These are phyloP conservation scores for Halesus radiatus DNA, from an alignment of 1,140 invertebrate genomes.

Conservation along the genomic window DNA sequence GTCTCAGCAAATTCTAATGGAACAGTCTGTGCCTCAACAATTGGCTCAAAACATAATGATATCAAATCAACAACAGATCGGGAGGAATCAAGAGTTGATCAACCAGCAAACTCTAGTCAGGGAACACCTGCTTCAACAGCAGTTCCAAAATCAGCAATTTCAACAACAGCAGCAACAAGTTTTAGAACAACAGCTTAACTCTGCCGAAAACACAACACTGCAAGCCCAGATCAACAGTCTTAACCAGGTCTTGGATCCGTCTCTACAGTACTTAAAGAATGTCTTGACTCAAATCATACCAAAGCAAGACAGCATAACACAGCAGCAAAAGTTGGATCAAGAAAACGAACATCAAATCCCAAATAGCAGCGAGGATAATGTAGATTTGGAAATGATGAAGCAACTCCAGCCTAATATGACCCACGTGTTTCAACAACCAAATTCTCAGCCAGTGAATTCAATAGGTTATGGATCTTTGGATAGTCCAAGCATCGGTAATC, in stretches of 20 bases:
- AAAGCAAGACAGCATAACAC: constrained; percentile 57
- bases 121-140: constrained; percentile 51
- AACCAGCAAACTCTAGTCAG: constrained; percentile 62
- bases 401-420: constrained; percentile 53
- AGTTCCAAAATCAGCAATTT: constrained; percentile 56
- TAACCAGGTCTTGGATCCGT: constrained; percentile 66
- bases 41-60: constrained; percentile 66
- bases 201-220: constrained; percentile 49
- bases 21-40: constrained; percentile 71
- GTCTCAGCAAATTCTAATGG: constrained; percentile 69
- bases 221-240: constrained; percentile 65
- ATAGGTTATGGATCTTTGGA: constrained; percentile 54
- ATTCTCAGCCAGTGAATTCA: constrained; percentile 42
- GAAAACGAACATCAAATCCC: constrained; percentile 54
- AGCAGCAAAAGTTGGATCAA: not conserved
- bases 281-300: constrained; percentile 67
- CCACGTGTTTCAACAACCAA: constrained; percentile 58
- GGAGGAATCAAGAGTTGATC: constrained; percentile 59
- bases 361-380: constrained; percentile 60
- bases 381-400: constrained; percentile 53
- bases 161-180: constrained; percentile 61
- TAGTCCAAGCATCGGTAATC: constrained; percentile 56
- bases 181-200: constrained; percentile 58
- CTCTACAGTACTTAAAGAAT: constrained; percentile 67
- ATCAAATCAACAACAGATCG: constrained; percentile 62